These are phyloP conservation scores for Dryobota labecula DNA, from an alignment of 2,888 invertebrate genomes.

Conservation along the genomic window DNA sequence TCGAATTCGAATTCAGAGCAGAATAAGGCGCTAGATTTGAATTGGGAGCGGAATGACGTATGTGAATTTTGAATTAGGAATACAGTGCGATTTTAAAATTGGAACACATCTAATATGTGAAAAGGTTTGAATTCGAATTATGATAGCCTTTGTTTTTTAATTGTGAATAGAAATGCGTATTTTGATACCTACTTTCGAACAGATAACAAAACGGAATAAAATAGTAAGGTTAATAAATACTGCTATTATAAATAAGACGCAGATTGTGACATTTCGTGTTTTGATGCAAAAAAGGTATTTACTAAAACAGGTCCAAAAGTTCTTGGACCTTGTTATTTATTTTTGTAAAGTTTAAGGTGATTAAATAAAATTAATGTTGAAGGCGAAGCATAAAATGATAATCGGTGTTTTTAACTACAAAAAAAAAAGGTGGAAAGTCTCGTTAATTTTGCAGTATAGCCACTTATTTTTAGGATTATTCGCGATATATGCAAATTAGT, in stretches of 20 bases:
- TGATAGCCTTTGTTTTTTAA: not conserved
- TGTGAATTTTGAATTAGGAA: conserved; percentile 32
- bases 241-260: conserved; percentile 29
- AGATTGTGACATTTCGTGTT: conserved; percentile 43
- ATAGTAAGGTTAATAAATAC: not conserved
- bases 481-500: conserved; percentile 39
- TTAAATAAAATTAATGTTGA: conserved; percentile 44
- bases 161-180: not conserved
- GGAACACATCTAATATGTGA: conserved; percentile 1
- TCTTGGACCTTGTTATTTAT: conserved; percentile 55
- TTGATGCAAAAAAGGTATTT: conserved; percentile 53
- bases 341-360: conserved; percentile 57
- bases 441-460: conserved; percentile 5
- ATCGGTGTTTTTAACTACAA: conserved; percentile 20
- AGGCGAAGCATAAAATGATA: conserved; percentile 38
- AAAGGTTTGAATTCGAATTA: not conserved
- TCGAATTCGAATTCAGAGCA: conserved; percentile 64
- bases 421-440: conserved; percentile 32
- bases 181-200: not conserved
- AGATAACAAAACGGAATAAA: not conserved
- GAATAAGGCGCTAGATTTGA: conserved; percentile 50
- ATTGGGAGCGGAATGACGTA: conserved; percentile 30
- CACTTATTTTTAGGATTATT: conserved; percentile 19
- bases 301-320: conserved; percentile 54
- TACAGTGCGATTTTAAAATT: conserved; percentile 16